Evolutionary conservation across 2,888 invertebrate genomes (phyloP).

Genomic region (Hartigia nigra): DNA sequence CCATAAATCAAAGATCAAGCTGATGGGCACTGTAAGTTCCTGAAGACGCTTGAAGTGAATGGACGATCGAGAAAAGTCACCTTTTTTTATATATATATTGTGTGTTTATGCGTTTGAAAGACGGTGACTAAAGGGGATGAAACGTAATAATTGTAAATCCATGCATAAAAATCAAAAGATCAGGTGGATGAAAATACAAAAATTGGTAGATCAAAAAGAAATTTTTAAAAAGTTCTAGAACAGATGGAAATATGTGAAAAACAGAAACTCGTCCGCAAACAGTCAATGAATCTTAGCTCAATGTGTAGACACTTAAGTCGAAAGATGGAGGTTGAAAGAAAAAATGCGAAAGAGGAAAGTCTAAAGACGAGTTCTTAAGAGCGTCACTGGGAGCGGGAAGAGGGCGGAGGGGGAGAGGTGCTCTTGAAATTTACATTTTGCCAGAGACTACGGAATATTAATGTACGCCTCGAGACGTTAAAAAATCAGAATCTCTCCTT

Average conservation of each 20-base stretch:
- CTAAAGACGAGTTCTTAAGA: neutral
- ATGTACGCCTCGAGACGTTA: conserved; percentile 40
- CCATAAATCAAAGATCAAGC: neutral
- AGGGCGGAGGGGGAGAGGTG: conserved; percentile 26
- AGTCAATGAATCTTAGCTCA: neutral
- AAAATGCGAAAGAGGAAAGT: conserved; percentile 13
- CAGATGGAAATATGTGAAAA: neutral
- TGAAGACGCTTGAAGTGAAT: neutral
- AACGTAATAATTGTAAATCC: neutral
- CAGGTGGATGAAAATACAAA: neutral
- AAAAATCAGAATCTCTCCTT: conserved; percentile 34
- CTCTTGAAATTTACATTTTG: conserved; percentile 44
- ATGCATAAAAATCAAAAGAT: too few relatives aligned
- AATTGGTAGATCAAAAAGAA: too few relatives aligned
- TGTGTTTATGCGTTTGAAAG: neutral
- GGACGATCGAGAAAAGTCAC: neutral
- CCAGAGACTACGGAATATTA: conserved; percentile 40
- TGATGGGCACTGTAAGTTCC: neutral
- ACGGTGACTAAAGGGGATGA: neutral
- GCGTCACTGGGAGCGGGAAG: neutral
- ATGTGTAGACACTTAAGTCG: conserved; percentile 12
- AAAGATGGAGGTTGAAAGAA: conserved; percentile 24
- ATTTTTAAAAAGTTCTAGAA: neutral
- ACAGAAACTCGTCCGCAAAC: neutral
- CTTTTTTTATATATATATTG: neutral